Percentiles rank a stretch among this genome's conserved stretches.
phyloP scores from a whole-genome alignment of 2,113 vertebrate genomes.

The Bettongia penicillata region DNA sequence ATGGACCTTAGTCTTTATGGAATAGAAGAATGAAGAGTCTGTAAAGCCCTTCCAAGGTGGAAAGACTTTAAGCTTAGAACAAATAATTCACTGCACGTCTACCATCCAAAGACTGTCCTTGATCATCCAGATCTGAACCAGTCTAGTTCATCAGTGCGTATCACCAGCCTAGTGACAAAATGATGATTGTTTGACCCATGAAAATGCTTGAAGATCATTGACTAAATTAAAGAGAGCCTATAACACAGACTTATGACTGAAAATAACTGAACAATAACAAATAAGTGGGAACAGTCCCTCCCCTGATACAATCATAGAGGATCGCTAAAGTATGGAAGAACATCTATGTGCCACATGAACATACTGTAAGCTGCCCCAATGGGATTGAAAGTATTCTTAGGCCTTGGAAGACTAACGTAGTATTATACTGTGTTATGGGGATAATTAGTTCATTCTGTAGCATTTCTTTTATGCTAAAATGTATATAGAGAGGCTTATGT shows the following conservation, averaged over 20 bases:
- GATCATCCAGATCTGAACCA: background rate
- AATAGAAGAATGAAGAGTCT: background rate
- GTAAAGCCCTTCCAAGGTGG: background rate
- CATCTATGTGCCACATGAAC: background rate
- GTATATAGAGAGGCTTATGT: background rate
- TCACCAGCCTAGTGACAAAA: background rate
- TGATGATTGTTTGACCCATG: background rate
- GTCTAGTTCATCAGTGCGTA: background rate
- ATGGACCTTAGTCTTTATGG: background rate
- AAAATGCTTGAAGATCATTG: background rate
- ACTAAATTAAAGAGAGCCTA: background rate
- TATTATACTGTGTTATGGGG: background rate
- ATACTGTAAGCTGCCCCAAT: background rate
- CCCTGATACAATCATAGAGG: background rate
- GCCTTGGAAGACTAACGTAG: background rate
- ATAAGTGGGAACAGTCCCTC: background rate
- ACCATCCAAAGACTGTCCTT: background rate
- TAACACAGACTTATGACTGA: background rate
- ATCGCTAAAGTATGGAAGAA: background rate
- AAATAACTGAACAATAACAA: background rate
- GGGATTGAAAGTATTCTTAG: background rate
- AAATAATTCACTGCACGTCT: background rate
- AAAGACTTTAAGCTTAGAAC: background rate
- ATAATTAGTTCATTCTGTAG: background rate
- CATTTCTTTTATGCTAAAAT: background rate